These are phyloP conservation scores for Plemyria rubiginata DNA, from an alignment of 2,888 invertebrate genomes.

Conservation along the genomic window DNA sequence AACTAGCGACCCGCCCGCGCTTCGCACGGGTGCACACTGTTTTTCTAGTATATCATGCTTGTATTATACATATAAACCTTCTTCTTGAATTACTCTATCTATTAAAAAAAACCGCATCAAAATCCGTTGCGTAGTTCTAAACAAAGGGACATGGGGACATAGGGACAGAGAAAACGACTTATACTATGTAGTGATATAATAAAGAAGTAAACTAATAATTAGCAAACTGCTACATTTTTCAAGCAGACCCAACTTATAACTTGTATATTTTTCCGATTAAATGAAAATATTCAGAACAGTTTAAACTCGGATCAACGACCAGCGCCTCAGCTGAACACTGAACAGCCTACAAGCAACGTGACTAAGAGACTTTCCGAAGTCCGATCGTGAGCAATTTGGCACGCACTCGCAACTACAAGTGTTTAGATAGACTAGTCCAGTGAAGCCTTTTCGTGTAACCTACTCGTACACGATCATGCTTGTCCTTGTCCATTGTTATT, in stretches of 20 bases:
- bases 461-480: neutral
- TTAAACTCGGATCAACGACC: constrained; percentile 17
- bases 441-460: neutral
- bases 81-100: too few species aligned
- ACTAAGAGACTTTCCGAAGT: constrained; percentile 12
- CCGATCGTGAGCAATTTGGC: constrained; percentile 4
- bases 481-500: neutral
- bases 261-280: neutral
- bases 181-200: too few species aligned
- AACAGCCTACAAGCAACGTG: constrained; percentile 21
- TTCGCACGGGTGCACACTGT: too few species aligned
- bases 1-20: too few species aligned
- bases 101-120: too few species aligned
- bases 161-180: too few species aligned
- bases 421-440: neutral
- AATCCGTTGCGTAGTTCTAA: too few species aligned
- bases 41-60: too few species aligned
- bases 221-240: too few species aligned
- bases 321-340: constrained; percentile 11
- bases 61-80: too few species aligned
- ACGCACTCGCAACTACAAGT: neutral
- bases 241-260: neutral
- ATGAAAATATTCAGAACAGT: neutral
- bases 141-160: too few species aligned
- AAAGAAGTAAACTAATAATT: too few species aligned